These are phyloP conservation scores for Papilio elwesi DNA, from an alignment of 2,888 invertebrate genomes.

Conservation along the genomic window DNA sequence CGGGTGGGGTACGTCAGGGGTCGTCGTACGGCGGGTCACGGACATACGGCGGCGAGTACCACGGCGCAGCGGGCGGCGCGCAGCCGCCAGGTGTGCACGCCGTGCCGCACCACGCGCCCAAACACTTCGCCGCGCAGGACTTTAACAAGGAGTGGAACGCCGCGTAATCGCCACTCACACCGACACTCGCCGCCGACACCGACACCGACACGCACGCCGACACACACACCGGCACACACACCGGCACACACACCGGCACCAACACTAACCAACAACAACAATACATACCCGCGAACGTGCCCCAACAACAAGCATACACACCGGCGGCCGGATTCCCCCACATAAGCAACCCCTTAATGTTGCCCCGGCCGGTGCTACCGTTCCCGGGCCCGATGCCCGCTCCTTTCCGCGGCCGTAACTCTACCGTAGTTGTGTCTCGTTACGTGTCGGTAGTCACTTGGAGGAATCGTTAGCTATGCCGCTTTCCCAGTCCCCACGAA, in stretches of 20 bases:
- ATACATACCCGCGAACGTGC: conserved; percentile 1
- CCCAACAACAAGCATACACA: background rate
- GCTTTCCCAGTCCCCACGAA: background rate
- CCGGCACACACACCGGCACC: background rate
- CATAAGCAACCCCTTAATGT: conserved; percentile 4
- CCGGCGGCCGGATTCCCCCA: conserved; percentile 1
- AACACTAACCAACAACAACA: background rate
- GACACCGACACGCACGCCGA: background rate
- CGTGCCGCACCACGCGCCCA: conserved; percentile 83
- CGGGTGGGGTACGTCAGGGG: conserved; percentile 62
- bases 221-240: conserved; percentile 3
- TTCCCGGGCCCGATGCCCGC: background rate
- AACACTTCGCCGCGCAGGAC: conserved; percentile 82
- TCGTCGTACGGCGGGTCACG: conserved; percentile 82
- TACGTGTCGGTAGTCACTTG: conserved; percentile 33
- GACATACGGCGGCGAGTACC: conserved; percentile 74
- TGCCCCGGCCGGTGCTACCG: conserved; percentile 20
- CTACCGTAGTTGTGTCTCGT: conserved; percentile 25
- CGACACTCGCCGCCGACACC: conserved; percentile 38
- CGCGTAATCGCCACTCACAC: conserved; percentile 61
- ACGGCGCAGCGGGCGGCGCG: conserved; percentile 69
- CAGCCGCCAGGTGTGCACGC: conserved; percentile 81
- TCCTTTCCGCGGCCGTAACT: background rate
- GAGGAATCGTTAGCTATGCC: conserved; percentile 24
- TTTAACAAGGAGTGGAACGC: conserved; percentile 84